phyloP scores from a whole-genome alignment of 2,888 invertebrate genomes.

The Hypolimnas misippus region DNA sequence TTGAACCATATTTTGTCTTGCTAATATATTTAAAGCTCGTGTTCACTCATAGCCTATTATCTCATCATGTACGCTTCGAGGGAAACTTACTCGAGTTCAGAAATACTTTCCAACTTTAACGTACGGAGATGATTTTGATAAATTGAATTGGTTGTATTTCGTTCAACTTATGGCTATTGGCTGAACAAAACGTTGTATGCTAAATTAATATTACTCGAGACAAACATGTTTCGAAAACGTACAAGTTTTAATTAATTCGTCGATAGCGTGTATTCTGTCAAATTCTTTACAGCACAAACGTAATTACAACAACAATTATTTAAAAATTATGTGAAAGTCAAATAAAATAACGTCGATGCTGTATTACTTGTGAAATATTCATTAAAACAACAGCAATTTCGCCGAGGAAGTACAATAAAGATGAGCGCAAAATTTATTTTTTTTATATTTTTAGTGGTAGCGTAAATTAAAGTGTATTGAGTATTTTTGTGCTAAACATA shows the following conservation, averaged over 20 bases:
- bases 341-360: too few species aligned
- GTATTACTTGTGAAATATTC: too few species aligned
- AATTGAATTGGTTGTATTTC: slow-evolving; percentile 7
- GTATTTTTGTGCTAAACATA: background rate
- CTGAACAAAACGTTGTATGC: too few species aligned
- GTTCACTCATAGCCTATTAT: background rate
- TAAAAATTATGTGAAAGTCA: too few species aligned
- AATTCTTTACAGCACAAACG: too few species aligned
- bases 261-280: too few species aligned
- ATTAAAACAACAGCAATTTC: too few species aligned
- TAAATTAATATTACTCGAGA: background rate
- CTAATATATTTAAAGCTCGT: background rate
- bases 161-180: background rate
- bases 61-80: background rate
- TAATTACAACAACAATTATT: too few species aligned
- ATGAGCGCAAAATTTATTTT: background rate
- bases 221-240: background rate
- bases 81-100: slow-evolving; percentile 3
- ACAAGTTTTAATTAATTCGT: background rate
- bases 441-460: background rate
- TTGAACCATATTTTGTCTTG: background rate
- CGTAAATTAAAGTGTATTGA: background rate
- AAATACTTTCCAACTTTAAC: background rate
- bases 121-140: slow-evolving; percentile 1
- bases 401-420: too few species aligned